Evolutionary conservation across 2,113 vertebrate species (phyloP).

Genomic region (Micronycteris hirsuta): DNA sequence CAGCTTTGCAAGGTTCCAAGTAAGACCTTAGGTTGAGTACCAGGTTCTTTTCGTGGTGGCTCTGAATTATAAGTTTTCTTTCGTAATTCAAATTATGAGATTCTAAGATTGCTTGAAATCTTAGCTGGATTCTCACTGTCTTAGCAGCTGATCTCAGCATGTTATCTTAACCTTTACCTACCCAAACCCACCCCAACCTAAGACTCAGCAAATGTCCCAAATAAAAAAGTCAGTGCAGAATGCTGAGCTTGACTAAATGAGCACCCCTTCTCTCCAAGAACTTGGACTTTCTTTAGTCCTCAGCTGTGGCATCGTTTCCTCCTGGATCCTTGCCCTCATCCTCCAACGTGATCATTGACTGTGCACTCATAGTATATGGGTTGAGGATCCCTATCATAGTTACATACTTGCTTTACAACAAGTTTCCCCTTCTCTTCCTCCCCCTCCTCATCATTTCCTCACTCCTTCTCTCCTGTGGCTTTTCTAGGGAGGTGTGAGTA

Average conservation of each 20-base stretch:
- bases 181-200: not conserved
- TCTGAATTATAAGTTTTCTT: not conserved
- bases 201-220: not conserved
- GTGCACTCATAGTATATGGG: not conserved
- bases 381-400: not conserved
- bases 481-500: not conserved
- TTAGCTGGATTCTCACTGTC: not conserved
- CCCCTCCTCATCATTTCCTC: not conserved
- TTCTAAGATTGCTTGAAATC: not conserved
- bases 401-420: not conserved
- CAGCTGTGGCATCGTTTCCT: not conserved
- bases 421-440: not conserved
- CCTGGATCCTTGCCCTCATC: not conserved
- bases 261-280: not conserved
- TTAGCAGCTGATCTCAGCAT: not conserved
- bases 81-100: not conserved
- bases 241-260: not conserved
- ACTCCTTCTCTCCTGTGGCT: not conserved
- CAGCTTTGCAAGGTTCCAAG: not conserved
- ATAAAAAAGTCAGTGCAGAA: not conserved
- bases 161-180: not conserved
- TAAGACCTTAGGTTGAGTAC: not conserved
- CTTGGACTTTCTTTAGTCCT: not conserved
- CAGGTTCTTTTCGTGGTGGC: not conserved
- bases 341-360: too few species aligned